Conservation (phyloP, 2,113 vertebrate species). For the Micromys minutus region DNA sequence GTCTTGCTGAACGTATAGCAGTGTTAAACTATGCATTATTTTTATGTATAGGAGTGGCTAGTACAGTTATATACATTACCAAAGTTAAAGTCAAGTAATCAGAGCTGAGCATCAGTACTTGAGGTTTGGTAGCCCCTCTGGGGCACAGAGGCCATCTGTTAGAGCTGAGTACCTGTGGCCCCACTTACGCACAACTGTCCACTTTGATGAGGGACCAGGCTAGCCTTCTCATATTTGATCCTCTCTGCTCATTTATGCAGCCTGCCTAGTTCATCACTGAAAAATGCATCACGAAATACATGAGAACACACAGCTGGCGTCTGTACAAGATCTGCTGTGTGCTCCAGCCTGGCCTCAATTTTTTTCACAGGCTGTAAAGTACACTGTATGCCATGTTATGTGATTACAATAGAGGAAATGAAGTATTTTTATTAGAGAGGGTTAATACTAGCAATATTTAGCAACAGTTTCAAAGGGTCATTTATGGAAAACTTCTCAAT, state of each 20-base stretch:
- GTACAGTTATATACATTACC: background rate
- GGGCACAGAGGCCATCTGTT: background rate
- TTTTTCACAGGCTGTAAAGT: background rate
- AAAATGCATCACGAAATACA: no score
- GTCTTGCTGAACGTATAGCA: background rate
- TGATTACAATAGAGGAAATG: background rate
- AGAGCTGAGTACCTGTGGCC: background rate
- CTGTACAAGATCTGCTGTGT: background rate
- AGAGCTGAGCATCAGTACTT: background rate
- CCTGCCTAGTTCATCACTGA: background rate
- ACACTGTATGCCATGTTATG: background rate
- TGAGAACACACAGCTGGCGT: background rate
- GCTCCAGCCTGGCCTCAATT: background rate
- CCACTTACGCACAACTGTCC: background rate
- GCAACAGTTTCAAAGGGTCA: slow-evolving; percentile 81
- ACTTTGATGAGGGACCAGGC: background rate
- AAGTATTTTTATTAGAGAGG: slow-evolving; percentile 42
- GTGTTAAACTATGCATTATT: background rate
- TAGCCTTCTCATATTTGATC: background rate
- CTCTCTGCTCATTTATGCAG: background rate
- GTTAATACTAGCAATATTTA: slow-evolving; percentile 69
- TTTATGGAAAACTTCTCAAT: slow-evolving; percentile 86
- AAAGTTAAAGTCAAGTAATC: slow-evolving; percentile 49
- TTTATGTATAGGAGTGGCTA: background rate
- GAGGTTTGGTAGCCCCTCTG: background rate